Base-by-base conservation (phyloP, 2,888 invertebrate species). In the Stictocephala bisonia region DNA sequence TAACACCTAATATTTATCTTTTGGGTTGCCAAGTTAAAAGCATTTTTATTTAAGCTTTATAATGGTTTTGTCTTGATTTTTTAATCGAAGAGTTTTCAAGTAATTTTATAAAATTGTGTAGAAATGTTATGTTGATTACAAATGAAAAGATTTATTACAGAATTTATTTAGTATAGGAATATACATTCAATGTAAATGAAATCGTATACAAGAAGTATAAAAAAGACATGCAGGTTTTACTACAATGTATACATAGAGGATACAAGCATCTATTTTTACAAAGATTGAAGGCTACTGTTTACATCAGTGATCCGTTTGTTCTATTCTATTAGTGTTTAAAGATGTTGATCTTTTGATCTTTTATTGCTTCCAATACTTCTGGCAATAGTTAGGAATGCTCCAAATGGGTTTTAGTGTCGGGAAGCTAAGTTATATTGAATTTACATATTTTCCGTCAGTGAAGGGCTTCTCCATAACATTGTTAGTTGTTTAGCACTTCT, bases 321-420 rank as follows among this genome's bases (percentile, higher is more conserved):
- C 60, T 56, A 40, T 60, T 27, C 60, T 40, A 60, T 29, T 60
- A 22, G 60, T 18, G 60, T 29, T 31, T 60, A 40, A 13, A 58
- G 29, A 31, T 60, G 60, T 60, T 60, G 31, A 60, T 60, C 60
- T 60, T 60, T 60, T 60, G 60, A 60, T 60, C 60, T 60, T 60
- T 60, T 60, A 60, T 40, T 40, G 60, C 60, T 40, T 60, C 60
- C 60, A 60, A 60, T 60, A 3, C 60, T 27, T 31, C 40, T 60
- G 60, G 60, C 60, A 35, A 22, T 15, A 18, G 56, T 26, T 31
- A 15, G 31, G 56, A 56, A 56, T 15, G 60, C 40, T 22, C 40
- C 40, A 40, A 60, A 15, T 27, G 22, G 35, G 18, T 60, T 60
- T 31, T 60, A 35, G 31, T 22, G 40, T 60, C 35, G n/a, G n/a